Percentiles rank a stretch among this genome's conserved stretches.
These are phyloP conservation scores for Watsonalla binaria DNA, from an alignment of 2,888 invertebrate species.

Conservation along the genomic window DNA sequence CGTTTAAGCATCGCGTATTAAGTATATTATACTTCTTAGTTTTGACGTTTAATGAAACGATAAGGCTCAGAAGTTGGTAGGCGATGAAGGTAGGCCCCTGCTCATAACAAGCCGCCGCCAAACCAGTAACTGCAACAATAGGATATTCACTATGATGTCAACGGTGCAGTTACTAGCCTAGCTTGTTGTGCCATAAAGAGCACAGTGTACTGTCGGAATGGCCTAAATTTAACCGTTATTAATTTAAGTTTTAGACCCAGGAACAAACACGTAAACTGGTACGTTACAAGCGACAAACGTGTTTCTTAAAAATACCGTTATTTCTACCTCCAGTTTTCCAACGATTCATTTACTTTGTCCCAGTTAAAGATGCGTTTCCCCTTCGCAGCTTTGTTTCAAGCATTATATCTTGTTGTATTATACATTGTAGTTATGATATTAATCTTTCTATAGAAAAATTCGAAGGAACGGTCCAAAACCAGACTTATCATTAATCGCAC, in stretches of 20 bases:
- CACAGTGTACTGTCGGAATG: constrained; percentile 15
- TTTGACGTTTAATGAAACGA: too few relatives aligned
- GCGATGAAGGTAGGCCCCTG: not conserved
- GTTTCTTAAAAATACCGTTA: constrained; percentile 42
- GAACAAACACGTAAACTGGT: constrained; percentile 10
- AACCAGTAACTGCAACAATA: not conserved
- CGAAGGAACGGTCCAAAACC: too few relatives aligned
- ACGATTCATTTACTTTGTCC: constrained; percentile 45
- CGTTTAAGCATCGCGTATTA: too few relatives aligned
- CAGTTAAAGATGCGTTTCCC: constrained; percentile 32
- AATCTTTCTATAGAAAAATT: too few relatives aligned
- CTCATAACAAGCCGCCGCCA: not conserved
- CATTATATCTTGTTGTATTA: not conserved
- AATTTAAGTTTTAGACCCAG: constrained; percentile 12
- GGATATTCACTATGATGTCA: too few relatives aligned
- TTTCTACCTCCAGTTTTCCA: constrained; percentile 42
- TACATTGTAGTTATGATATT: not conserved
- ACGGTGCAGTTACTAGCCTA: not conserved
- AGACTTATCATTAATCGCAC: not conserved
- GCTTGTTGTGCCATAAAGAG: constrained; percentile 5
- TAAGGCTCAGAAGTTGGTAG: too few relatives aligned
- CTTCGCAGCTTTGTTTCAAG: constrained; percentile 2
- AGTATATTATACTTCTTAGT: too few relatives aligned
- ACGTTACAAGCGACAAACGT: constrained; percentile 16
- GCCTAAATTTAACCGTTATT: constrained; percentile 16